Conservation (phyloP, 2,888 invertebrate species). For the Seira sanloemensis region DNA sequence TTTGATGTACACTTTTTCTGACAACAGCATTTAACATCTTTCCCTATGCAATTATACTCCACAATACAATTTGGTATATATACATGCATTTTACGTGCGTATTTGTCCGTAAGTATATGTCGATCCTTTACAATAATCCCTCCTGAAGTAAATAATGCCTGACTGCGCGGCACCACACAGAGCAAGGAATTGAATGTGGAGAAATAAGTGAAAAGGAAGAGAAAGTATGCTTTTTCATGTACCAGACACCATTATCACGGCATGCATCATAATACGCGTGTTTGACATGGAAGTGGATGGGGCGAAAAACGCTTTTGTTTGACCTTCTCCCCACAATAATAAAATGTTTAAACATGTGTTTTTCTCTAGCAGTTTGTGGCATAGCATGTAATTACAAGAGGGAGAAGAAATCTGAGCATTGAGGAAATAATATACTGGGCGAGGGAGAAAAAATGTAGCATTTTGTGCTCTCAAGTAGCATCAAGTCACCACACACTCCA, state of each 20-base stretch:
- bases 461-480: constrained; percentile 36
- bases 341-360: background rate
- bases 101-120: too few species aligned
- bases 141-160: too few species aligned
- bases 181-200: too few species aligned
- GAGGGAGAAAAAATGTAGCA: constrained; percentile 20
- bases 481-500: background rate
- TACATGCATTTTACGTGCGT: too few species aligned
- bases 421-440: background rate
- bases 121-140: too few species aligned
- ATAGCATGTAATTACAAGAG: background rate
- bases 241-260: constrained; percentile 31
- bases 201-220: background rate
- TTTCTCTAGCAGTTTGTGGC: background rate
- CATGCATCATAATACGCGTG: constrained; percentile 14
- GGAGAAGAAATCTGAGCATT: background rate
- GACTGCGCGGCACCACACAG: too few species aligned
- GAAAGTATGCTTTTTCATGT: background rate
- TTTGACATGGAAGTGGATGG: background rate
- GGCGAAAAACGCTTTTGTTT: background rate
- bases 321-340: constrained; percentile 6
- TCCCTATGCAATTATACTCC: too few species aligned
- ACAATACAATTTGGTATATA: too few species aligned
- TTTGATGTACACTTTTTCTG: too few species aligned
- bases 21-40: too few species aligned